Conservation (phyloP, 2,113 vertebrate genomes). For the Zosterops hypoxanthus region DNA sequence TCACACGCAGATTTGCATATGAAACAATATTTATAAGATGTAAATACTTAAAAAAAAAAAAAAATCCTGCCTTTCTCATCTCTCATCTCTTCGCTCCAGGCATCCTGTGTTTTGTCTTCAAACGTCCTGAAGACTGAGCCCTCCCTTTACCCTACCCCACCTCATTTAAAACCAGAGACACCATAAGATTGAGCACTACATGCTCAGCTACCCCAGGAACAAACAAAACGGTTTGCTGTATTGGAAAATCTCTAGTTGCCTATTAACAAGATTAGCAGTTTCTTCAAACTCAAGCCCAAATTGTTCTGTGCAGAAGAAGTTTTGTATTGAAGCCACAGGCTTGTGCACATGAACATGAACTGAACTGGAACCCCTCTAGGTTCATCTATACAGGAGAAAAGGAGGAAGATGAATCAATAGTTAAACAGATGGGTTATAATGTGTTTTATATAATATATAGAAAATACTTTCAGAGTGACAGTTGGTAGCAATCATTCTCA, state of each 20-base stretch:
- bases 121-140: background rate
- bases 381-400: conserved; percentile 2
- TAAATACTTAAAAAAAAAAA: background rate
- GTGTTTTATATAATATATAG: conserved; percentile 51
- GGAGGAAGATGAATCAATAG: conserved; percentile 34
- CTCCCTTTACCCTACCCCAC: background rate
- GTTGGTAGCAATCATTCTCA: conserved; percentile 18
- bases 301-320: background rate
- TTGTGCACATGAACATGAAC: background rate
- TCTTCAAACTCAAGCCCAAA: background rate
- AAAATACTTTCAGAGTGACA: conserved; percentile 22
- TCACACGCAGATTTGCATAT: background rate
- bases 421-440: conserved; percentile 39
- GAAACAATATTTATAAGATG: background rate
- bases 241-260: background rate
- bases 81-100: background rate
- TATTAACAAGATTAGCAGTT: background rate
- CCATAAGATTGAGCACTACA: fast-evolving
- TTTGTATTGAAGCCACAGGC: background rate
- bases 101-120: background rate
- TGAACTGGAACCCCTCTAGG: background rate
- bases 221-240: background rate
- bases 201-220: background rate
- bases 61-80: background rate
- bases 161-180: background rate